Conservation (phyloP, 1,140 invertebrate species). For the Zaprionus gabonicus region DNA sequence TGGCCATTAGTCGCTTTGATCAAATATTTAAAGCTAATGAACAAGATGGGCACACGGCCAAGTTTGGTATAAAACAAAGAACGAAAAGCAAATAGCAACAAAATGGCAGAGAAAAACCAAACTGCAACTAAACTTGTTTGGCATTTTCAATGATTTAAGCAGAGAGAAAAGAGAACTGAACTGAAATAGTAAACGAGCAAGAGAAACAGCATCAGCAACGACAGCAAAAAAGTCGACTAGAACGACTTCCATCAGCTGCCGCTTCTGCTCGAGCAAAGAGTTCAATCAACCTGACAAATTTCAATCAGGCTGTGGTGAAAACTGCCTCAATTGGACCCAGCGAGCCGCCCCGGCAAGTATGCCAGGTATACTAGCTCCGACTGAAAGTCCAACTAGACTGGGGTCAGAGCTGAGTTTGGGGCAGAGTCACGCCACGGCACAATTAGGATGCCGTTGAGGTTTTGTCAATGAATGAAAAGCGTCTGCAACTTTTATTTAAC, state of each 20-base stretch:
- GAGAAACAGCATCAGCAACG: conserved; percentile 23
- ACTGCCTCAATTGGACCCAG: conserved; percentile 21
- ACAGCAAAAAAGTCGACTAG: conserved; percentile 17
- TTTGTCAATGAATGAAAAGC: conserved; percentile 77
- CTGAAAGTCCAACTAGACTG: not conserved
- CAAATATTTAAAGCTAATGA: conserved; percentile 78
- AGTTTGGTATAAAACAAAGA: conserved; percentile 37
- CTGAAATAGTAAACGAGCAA: conserved; percentile 3
- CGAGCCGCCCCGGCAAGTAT: not conserved
- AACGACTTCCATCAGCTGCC: conserved; percentile 20
- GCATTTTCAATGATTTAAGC: conserved; percentile 60
- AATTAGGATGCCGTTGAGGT: conserved; percentile 75
- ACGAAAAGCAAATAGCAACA: conserved; percentile 15
- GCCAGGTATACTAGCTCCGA: not conserved
- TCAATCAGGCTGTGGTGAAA: conserved; percentile 72
- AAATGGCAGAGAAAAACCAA: conserved; percentile 16
- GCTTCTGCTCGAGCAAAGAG: conserved; percentile 47
- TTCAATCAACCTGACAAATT: conserved; percentile 75
- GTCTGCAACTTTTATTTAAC: conserved; percentile 77
- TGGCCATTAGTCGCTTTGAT: conserved; percentile 72
- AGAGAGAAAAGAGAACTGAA: not conserved
- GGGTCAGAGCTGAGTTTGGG: conserved; percentile 5
- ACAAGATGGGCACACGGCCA: conserved; percentile 58
- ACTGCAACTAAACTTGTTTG: conserved; percentile 51
- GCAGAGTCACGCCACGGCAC: conserved; percentile 68